A percentile compares a stretch with the other conserved stretches of the same genome.
These are phyloP conservation scores for Cyclophora punctaria DNA, from an alignment of 2,888 invertebrate genomes.

Conservation along the genomic window DNA sequence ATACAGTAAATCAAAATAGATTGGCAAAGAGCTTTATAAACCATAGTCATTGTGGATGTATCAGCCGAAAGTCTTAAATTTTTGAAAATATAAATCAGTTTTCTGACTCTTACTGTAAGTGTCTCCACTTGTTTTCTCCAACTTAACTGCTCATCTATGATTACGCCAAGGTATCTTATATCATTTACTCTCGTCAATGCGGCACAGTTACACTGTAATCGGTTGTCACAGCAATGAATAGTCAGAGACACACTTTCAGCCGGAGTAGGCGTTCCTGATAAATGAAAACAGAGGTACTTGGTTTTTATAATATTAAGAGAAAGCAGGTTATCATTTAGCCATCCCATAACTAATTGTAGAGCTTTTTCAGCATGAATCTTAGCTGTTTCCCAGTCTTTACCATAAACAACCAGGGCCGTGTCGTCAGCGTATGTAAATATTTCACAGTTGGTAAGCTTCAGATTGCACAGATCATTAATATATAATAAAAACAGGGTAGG, in stretches of 20 bases:
- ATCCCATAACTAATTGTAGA: background rate
- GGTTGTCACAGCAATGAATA: background rate
- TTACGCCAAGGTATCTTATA: background rate
- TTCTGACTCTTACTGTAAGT: conserved; percentile 1
- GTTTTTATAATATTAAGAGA: conserved; percentile 6
- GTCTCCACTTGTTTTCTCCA: background rate
- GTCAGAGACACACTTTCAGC: background rate
- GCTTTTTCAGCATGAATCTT: background rate
- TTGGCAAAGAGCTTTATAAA: background rate
- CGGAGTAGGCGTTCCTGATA: background rate
- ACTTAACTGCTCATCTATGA: background rate
- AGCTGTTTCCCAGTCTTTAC: background rate
- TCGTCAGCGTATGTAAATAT: conserved; percentile 3
- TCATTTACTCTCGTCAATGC: background rate
- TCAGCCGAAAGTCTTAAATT: conserved; percentile 1
- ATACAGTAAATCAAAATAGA: conserved; percentile 8
- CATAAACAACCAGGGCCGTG: conserved; percentile 1
- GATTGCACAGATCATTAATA: conserved; percentile 3
- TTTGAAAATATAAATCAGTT: conserved; percentile 7
- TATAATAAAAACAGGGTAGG: conserved; percentile 4
- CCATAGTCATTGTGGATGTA: background rate
- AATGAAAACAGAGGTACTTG: conserved; percentile 1
- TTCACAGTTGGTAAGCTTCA: background rate
- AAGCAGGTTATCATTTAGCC: conserved; percentile 1
- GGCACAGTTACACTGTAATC: background rate